Conservation (phyloP, 2,888 invertebrate species). For the Caenorhabditis wallacei region DNA sequence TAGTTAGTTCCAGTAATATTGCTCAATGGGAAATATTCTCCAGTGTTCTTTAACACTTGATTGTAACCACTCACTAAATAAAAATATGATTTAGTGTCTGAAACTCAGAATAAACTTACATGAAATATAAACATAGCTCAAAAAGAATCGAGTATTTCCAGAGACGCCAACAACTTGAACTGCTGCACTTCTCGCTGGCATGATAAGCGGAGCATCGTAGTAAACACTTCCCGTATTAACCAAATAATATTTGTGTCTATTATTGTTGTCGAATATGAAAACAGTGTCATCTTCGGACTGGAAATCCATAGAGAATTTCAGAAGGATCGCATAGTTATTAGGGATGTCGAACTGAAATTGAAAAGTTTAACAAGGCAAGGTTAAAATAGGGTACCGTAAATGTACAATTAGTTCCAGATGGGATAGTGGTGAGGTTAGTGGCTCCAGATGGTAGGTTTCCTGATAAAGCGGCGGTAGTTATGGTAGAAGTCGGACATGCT, state of each 20-base stretch:
- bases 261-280: not conserved
- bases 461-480: not conserved
- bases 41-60: slow-evolving; percentile 21
- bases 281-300: not conserved
- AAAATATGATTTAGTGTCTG: not conserved
- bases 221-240: not conserved
- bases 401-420: slow-evolving; percentile 18
- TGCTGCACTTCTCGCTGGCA: not conserved
- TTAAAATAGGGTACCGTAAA: not conserved
- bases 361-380: not conserved
- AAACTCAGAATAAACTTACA: slow-evolving; percentile 10
- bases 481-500: not conserved
- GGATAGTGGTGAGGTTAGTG: not conserved
- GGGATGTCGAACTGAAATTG: slow-evolving; percentile 30
- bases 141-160: slow-evolving; percentile 17
- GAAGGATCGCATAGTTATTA: slow-evolving; percentile 6
- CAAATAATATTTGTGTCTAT: not conserved
- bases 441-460: slow-evolving; percentile 18
- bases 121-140: slow-evolving; percentile 9
- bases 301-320: not conserved
- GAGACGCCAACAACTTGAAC: slow-evolving; percentile 16
- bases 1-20: not conserved
- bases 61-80: slow-evolving; percentile 24
- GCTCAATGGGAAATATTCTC: slow-evolving; percentile 28
- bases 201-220: not conserved